Conservation (phyloP, 2,888 invertebrate species). For the Drosophila robusta region DNA sequence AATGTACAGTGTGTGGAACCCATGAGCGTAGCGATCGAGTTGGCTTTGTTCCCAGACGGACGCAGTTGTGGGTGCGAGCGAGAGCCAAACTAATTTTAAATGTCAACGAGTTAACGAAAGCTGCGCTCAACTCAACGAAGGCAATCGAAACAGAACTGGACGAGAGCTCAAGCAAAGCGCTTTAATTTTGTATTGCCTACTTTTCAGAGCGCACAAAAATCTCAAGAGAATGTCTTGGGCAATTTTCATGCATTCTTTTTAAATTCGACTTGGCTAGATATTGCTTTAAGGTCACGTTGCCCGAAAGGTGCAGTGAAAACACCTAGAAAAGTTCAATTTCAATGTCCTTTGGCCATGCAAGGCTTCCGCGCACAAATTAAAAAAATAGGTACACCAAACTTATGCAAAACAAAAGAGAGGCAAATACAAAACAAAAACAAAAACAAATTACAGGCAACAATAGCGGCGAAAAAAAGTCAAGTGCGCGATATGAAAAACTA, state of each 20-base stretch:
- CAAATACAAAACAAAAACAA: conserved; percentile 30
- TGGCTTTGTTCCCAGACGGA: too few relatives aligned
- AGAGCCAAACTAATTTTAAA: neutral
- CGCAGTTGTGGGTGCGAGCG: too few relatives aligned
- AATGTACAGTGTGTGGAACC: too few relatives aligned
- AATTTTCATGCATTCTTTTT: neutral
- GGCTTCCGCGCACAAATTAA: conserved; percentile 65
- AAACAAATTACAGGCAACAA: conserved; percentile 55
- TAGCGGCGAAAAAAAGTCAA: conserved; percentile 52
- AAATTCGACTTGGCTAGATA: neutral
- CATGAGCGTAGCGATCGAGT: too few relatives aligned
- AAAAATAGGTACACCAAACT: conserved; percentile 46
- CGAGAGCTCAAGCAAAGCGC: too few relatives aligned
- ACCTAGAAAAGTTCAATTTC: conserved; percentile 29
- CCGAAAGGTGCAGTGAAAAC: conserved; percentile 10
- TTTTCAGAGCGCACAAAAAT: conserved; percentile 18
- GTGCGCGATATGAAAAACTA: conserved; percentile 62
- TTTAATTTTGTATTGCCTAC: conserved; percentile 21
- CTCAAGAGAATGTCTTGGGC: neutral
- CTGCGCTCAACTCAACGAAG: neutral
- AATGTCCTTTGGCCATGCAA: conserved; percentile 75
- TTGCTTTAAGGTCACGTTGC: conserved; percentile 25
- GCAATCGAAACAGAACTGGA: neutral
- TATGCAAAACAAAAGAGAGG: conserved; percentile 53
- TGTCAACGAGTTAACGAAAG: neutral